Evolutionary conservation across 2,113 vertebrate genomes (phyloP), one percentile per base, ranked within the genome.

Genomic region (Hemichromis elongatus): DNA sequence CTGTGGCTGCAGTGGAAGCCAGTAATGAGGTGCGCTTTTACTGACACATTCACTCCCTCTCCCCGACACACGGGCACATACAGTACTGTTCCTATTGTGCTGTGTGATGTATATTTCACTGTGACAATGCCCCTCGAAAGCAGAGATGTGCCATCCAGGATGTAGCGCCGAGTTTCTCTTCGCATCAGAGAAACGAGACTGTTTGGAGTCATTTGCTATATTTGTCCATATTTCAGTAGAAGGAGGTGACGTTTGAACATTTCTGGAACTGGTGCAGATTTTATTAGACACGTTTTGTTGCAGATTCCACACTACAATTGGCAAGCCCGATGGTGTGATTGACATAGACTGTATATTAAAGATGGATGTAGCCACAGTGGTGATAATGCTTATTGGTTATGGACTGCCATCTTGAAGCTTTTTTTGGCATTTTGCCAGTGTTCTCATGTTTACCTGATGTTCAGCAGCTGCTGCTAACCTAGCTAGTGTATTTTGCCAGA

Each of bases 101-200:
- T 37, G 42, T 85, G 70, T 87, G 82, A 89, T 91, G 68, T 82
- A 90, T 90, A 90, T 91, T 93, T 91, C 57, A 89, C 73, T 14
- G 61, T 57, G 28, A 63, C 35, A 16, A 47, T 53, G 5, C 47
- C 59, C 79, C n/a, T 81, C 45, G 12, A 24, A 66, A 84, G 77
- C 45, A 83, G 56, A 66, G 68, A 68, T 77, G 33, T 54, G 42
- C 78, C 66, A 42, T 56, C 8, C 68, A 85, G 54, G 84, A 83
- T 11, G 57, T 81, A 82, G 42, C n/a, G 5, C 79, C 40, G 35
- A 35, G n/a, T 35, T 81, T 80, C 16, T 30, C 68, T 52, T 42
- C 40, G 11, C 56, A 30, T 50, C 0, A 9, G 42, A 75, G 42
- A 50, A 19, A n/a, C 0, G 3, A 75, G 30, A 57, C 21, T 16